A percentile compares a stretch with the other conserved stretches of the same genome.
Evolutionary conservation across 2,113 vertebrate genomes (phyloP).

Genomic region (Pyrgilauda ruficollis): DNA sequence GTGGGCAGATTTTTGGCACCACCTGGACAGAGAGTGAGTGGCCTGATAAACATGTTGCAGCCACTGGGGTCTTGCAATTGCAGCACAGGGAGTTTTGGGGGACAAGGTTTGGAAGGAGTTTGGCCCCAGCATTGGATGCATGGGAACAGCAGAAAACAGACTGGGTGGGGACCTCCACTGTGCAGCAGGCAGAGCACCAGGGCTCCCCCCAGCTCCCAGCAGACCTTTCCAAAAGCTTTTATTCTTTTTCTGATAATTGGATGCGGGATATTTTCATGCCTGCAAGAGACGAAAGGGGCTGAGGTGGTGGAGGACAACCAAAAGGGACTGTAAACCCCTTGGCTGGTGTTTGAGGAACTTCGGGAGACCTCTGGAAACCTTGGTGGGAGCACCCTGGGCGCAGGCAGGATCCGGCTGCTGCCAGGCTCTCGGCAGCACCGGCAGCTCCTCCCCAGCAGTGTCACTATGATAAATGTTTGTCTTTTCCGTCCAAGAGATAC

Average conservation of each 20-base stretch:
- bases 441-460: neutral
- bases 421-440: neutral
- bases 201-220: neutral
- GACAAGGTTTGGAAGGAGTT: neutral
- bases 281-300: neutral
- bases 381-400: rapidly evolving
- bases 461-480: constrained; percentile 10
- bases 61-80: neutral
- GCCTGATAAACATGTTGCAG: neutral
- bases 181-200: neutral
- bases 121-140: neutral
- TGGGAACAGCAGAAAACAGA: neutral
- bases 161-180: neutral
- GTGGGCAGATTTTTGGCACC: neutral
- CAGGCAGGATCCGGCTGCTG: rapidly evolving
- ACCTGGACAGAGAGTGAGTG: neutral
- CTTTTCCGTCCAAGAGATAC: constrained; percentile 13
- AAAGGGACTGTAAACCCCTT: neutral
- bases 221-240: neutral
- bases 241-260: neutral
- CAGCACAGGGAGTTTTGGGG: rapidly evolving
- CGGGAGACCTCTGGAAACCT: neutral
- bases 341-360: neutral
- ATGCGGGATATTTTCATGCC: neutral
- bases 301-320: neutral